Evolutionary conservation across 2,797 vertebrate species (phyloP).

Genomic region (Falco rusticolus): DNA sequence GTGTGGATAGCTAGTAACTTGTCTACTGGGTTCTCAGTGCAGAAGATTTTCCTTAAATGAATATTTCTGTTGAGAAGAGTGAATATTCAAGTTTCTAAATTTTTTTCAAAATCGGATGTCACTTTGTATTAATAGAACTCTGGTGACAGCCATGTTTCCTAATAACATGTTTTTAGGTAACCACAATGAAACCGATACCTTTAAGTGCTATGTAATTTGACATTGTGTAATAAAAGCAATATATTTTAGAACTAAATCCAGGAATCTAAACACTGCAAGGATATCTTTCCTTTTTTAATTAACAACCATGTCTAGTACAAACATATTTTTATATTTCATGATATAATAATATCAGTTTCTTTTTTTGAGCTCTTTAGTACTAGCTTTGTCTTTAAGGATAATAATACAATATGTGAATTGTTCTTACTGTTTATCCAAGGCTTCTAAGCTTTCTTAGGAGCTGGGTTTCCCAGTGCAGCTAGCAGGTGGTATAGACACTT

Average conservation of each 20-base stretch:
- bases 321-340: not conserved
- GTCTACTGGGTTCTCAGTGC: not conserved
- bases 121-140: conserved; percentile 8
- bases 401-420: not conserved
- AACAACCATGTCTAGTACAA: not conserved
- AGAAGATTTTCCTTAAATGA: not conserved
- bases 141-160: not conserved
- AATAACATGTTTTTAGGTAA: conserved; percentile 18
- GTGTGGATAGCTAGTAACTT: not conserved
- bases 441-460: not conserved
- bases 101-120: not conserved
- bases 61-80: not conserved
- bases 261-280: not conserved
- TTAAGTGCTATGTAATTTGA: conserved; percentile 1
- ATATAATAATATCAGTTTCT: not conserved
- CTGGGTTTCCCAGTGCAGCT: not conserved
- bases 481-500: not conserved
- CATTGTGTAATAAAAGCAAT: not conserved
- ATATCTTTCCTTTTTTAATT: not conserved
- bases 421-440: not conserved
- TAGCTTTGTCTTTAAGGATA: not conserved
- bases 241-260: not conserved
- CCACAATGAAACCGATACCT: not conserved
- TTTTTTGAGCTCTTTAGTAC: not conserved
- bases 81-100: not conserved